phyloP scores from a whole-genome alignment of 2,888 invertebrate genomes.

The Cerastis leucographa region DNA sequence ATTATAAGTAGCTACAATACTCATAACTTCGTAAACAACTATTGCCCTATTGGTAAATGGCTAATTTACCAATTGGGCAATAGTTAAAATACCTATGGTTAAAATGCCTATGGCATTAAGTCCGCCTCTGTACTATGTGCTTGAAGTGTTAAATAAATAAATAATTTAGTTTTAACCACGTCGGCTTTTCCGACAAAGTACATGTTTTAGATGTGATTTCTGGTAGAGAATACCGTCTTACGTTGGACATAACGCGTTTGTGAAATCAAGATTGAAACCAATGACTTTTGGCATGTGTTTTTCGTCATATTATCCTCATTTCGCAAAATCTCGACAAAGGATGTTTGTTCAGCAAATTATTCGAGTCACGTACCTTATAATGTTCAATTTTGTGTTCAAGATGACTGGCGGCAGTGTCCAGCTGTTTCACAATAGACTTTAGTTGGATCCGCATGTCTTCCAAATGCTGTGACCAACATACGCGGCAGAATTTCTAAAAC shows the following conservation, averaged over 20 bases:
- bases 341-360: constrained; percentile 37
- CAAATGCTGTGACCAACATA: constrained; percentile 91
- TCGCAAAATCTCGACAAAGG: constrained; percentile 35
- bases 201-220: neutral
- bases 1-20: neutral
- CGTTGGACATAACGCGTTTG: neutral
- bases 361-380: constrained; percentile 84
- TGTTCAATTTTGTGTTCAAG: constrained; percentile 90
- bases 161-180: neutral
- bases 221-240: neutral
- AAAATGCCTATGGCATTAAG: too few relatives aligned
- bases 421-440: constrained; percentile 88
- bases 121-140: too few relatives aligned
- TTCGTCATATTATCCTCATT: constrained; percentile 39
- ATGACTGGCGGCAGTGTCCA: constrained; percentile 88
- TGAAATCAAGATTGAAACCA: constrained; percentile 14
- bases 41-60: neutral
- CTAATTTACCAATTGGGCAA: too few relatives aligned
- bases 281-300: neutral
- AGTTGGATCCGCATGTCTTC: constrained; percentile 91
- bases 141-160: too few relatives aligned
- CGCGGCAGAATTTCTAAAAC: constrained; percentile 90
- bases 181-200: neutral
- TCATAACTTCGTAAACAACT: neutral
- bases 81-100: too few relatives aligned